phyloP scores from a whole-genome alignment of 2,113 vertebrate genomes.

The Syngnathus typhle region DNA sequence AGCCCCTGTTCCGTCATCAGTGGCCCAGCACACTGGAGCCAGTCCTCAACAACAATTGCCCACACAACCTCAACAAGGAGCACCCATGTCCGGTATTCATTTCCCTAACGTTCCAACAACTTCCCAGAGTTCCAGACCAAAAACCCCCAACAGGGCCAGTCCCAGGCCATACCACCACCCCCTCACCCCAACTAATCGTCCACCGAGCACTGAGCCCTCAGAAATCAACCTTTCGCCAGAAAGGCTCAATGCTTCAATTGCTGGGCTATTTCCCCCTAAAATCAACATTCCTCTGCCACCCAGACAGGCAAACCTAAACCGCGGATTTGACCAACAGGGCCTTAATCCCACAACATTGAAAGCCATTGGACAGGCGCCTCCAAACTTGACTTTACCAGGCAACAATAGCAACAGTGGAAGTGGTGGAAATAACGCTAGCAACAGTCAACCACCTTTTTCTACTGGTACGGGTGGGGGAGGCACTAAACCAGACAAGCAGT shows the following conservation, averaged over 20 bases:
- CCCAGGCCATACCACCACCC: conserved; percentile 95
- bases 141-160: conserved; percentile 95
- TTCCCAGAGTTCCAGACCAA: conserved; percentile 89
- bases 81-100: conserved; percentile 81
- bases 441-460: conserved; percentile 59
- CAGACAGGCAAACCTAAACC: conserved; percentile 82
- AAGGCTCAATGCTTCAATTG: conserved; percentile 95
- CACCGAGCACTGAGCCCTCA: conserved; percentile 94
- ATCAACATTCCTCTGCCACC: conserved; percentile 98
- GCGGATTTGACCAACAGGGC: conserved; percentile 97
- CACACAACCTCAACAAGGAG: conserved; percentile 72
- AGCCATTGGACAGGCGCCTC: conserved; percentile 95
- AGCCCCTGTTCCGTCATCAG: conserved; percentile 77
- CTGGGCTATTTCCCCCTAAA: conserved; percentile 94
- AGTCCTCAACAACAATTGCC: conserved; percentile 81
- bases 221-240: conserved; percentile 98
- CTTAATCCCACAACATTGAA: conserved; percentile 97
- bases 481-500: conserved; percentile 83
- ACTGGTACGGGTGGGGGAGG: conserved; percentile 54
- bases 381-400: conserved; percentile 71
- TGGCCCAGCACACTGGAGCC: conserved; percentile 81
- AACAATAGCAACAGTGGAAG: conserved; percentile 62
- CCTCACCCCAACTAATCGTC: conserved; percentile 93
- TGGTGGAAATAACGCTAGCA: conserved; percentile 62
- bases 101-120: conserved; percentile 85